Conservation (phyloP, 1,140 invertebrate species). For the Papilio aristodemus region DNA sequence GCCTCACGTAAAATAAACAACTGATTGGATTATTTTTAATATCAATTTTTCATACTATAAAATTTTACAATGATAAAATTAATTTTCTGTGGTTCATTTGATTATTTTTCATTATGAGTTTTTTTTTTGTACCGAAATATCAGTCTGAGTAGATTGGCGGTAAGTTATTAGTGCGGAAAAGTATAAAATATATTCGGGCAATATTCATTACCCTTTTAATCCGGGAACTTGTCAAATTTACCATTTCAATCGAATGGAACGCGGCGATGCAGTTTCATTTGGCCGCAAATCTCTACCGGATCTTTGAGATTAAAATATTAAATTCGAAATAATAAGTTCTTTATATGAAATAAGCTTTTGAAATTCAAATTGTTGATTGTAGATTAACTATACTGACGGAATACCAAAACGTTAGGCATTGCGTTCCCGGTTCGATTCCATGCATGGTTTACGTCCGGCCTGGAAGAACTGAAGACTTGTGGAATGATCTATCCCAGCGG, state of each 20-base stretch:
- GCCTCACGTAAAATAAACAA: constrained; percentile 10
- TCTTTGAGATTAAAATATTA: constrained; percentile 13
- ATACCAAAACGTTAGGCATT: too few species aligned
- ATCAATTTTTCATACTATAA: background rate
- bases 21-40: background rate
- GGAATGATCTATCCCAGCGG: too few species aligned
- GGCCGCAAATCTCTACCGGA: constrained; percentile 6
- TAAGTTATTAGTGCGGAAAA: background rate
- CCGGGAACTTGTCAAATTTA: constrained; percentile 13
- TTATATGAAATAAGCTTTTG: background rate
- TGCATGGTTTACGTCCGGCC: too few species aligned
- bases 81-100: background rate
- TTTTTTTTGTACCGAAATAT: background rate
- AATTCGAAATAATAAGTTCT: background rate
- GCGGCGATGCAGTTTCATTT: constrained; percentile 11
- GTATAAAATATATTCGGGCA: background rate
- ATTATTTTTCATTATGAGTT: background rate
- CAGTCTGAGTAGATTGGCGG: background rate
- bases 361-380: background rate
- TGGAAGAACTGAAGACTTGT: too few species aligned
- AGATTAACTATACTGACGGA: background rate
- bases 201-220: constrained; percentile 8
- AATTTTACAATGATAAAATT: background rate
- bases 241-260: constrained; percentile 17
- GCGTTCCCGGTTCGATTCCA: too few species aligned